Base-by-base conservation (phyloP, 2,888 invertebrate species). In the Ormia ochracea region DNA sequence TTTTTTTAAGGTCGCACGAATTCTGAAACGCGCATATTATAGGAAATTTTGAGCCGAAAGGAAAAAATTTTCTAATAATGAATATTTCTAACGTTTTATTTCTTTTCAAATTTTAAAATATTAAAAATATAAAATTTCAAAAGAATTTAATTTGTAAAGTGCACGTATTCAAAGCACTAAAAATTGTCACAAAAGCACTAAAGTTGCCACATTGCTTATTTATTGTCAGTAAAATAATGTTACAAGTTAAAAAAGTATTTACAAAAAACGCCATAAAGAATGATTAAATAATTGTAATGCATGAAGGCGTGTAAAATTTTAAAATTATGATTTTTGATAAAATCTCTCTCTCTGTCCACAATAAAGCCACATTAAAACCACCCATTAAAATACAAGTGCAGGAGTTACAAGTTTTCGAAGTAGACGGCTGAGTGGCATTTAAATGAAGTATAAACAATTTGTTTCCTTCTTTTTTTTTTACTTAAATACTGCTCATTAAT, bases 291-390 rank as follows among this genome's bases (percentile, higher is more conserved):
- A 10, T 14, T 21, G 19, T 17, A 36, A 21, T 65, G 52, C 31
- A 63, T 36, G 52, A 36, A 58, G 74, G 38, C 73, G 65, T 74
- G 56, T 74, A 59, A 50, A 41, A 58, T 33, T 17, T 59, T 58
- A 41, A 48, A 41, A 41, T 21, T 17, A 38, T 12, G 17, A 3
- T 41, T 43, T 45, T 17, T 4, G n/a, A 10, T 43, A 26, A n/a
- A 14, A 14, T 6, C 14, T n/a, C n/a, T n/a, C n/a, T n/a, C 31
- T 4, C 14, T 23, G 36, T 23, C 45, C n/a, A 28, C 45, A 56
- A 58, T 48, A 52, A 38, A 59, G 66, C 59, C 58, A 59, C n/a
- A n/a, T n/a, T 66, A 28, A 19, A 41, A n/a, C 28, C 6, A 28
- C 43, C 43, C 14, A 65, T 28, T 33, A 31, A 66, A 58, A 58